Conservation (phyloP, 2,888 invertebrate genomes). For the Diaphora mendica region DNA sequence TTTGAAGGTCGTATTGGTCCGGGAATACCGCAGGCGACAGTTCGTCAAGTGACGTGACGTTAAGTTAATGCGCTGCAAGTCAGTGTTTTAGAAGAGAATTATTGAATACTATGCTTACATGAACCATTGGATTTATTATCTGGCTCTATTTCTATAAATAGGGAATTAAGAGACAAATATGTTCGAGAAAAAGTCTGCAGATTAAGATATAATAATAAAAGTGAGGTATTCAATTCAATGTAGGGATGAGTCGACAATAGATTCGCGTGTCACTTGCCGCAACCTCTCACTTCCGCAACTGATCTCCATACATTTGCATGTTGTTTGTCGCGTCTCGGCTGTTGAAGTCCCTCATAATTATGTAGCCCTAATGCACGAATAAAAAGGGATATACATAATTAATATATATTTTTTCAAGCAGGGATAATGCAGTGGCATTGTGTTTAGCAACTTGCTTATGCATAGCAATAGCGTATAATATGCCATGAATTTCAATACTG, state of each 20-base stretch:
- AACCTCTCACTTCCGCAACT: constrained; percentile 41
- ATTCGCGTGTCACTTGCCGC: constrained; percentile 44
- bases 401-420: background rate
- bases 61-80: no score
- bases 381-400: background rate
- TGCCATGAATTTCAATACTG: background rate
- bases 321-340: constrained; percentile 42
- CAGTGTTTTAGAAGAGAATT: no score
- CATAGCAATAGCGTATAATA: constrained; percentile 3
- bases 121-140: no score
- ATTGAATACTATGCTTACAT: no score
- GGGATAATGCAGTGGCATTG: background rate
- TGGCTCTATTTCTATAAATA: no score
- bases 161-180: background rate
- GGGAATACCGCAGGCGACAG: no score
- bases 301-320: constrained; percentile 52
- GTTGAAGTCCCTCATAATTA: constrained; percentile 17
- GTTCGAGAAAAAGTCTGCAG: background rate
- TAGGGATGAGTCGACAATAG: constrained; percentile 23
- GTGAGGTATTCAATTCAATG: constrained; percentile 15
- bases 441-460: background rate
- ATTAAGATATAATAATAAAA: constrained; percentile 27
- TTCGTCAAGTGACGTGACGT: no score
- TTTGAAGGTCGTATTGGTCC: no score
- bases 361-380: constrained; percentile 1